These are phyloP conservation scores for Takifugu ocellatus DNA, from an alignment of 2,797 vertebrate genomes.

Conservation along the genomic window DNA sequence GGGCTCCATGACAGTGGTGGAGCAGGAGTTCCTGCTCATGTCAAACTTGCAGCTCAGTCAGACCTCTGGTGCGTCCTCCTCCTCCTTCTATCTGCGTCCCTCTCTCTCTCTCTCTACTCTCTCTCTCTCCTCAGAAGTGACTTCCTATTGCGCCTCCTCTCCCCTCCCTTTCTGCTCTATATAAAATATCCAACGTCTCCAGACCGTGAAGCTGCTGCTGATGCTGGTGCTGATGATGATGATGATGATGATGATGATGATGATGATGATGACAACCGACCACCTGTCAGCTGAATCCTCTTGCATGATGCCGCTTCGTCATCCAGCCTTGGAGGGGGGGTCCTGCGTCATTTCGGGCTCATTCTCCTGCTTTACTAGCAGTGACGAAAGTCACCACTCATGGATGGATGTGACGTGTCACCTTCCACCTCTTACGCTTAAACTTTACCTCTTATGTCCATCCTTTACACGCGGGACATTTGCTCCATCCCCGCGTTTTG, in stretches of 20 bases:
- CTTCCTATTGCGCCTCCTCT: constrained; percentile 16
- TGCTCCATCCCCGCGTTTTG: too few species aligned
- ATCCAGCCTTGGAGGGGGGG: neutral
- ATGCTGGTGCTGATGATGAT: too few species aligned
- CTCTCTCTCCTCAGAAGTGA: constrained; percentile 27
- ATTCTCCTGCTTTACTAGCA: constrained; percentile 13
- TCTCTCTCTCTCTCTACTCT: constrained; percentile 5
- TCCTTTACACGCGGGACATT: too few species aligned
- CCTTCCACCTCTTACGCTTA: too few species aligned
- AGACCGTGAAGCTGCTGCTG: too few species aligned
- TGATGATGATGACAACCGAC: constrained; percentile 13
- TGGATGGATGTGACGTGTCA: neutral
- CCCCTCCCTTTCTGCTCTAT: neutral
- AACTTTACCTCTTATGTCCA: too few species aligned
- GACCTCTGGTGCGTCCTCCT: constrained; percentile 15
- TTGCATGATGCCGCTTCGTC: constrained; percentile 8
- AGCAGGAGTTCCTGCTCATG: constrained; percentile 23
- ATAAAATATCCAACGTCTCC: too few species aligned
- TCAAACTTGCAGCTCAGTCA: constrained; percentile 48
- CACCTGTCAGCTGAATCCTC: constrained; percentile 40
- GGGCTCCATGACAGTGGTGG: constrained; percentile 48
- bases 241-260: too few species aligned
- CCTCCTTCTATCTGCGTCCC: neutral
- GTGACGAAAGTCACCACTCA: constrained; percentile 7
- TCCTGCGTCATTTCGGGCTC: constrained; percentile 4